Evolutionary conservation across 2,888 invertebrate species (phyloP), one percentile per base, ranked within the genome.

Genomic region (Chrysodeixis includens): DNA sequence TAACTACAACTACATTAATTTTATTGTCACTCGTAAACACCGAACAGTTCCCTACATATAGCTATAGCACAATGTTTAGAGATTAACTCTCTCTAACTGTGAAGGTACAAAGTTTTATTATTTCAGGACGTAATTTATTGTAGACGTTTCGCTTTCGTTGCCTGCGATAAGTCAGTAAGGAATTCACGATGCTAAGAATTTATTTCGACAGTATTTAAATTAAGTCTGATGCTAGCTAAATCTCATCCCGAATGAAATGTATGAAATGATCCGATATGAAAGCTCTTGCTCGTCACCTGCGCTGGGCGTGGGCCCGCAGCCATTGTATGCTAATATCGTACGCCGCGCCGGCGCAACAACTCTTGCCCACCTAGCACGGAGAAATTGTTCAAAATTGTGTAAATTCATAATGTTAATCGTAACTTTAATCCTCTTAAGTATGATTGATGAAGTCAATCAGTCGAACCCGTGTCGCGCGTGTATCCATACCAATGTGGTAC

Each of bases 231-330:
- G 65, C 70, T 66, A 76, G 66, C 57, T 72, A 61, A 76, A 81
- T 70, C 72, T 71, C 71, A 71, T 79, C 71, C 62, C 52, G 62
- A 76, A 73, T 68, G 67, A 53, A 74, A 66, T 56, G 76, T 74
- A 74, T 71, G 76, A 71, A 78, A 75, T 73, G 71, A 77, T 81
- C 68, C 66, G 71, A 76, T 73, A 80, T 77, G 81, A 85, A 83
- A 83, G 87, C 84, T 75, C 83, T 80, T 77, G 81, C 86, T 88
- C 90, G 90, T 93, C 93, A 93, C 93, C 93, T 93, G 93, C 90
- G 76, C 73, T 54, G 69, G 76, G 88, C 89, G 92, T 92, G 92
- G 91, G 90, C 80, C 40, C 66, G 53, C 30, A 59, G 63, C 85
- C 74, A 89, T 89, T 90, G 90, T 90, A 91, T 91, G 91, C 83